Percentiles rank a stretch among this genome's conserved stretches.
Conservation (phyloP, 1,140 invertebrate species). For the Neomicropteryx cornuta region DNA sequence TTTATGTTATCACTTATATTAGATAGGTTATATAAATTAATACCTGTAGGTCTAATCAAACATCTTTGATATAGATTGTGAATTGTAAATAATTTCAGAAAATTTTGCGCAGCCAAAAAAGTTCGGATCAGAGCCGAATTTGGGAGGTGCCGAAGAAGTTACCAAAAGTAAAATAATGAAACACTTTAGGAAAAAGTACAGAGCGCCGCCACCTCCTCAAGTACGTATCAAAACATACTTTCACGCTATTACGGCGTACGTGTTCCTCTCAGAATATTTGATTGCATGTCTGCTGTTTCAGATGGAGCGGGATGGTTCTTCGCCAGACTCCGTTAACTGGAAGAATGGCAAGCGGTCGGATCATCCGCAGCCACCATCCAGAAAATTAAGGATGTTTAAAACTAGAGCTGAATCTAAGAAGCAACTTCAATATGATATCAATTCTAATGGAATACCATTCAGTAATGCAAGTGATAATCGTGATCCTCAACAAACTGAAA, state of each 20-base stretch:
- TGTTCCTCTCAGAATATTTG: slow-evolving; percentile 5
- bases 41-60: no score
- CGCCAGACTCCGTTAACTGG: slow-evolving; percentile 41
- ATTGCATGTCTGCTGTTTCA: slow-evolving; percentile 7
- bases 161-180: slow-evolving; percentile 28
- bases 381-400: slow-evolving; percentile 55
- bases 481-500: no score
- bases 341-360: slow-evolving; percentile 30
- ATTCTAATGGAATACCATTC: slow-evolving; percentile 10
- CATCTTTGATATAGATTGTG: no score
- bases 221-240: no score
- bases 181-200: slow-evolving; percentile 51
- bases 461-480: no score
- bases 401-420: slow-evolving; percentile 60
- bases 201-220: slow-evolving; percentile 48
- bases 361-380: slow-evolving; percentile 35
- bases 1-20: no score
- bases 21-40: no score
- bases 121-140: slow-evolving; percentile 64
- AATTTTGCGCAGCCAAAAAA: no score
- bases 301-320: slow-evolving; percentile 34
- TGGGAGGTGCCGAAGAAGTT: slow-evolving; percentile 37
- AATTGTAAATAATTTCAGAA: no score
- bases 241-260: slow-evolving; percentile 13
- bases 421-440: no score